These are phyloP conservation scores for Bombus sylvicola DNA, from an alignment of 1,140 invertebrate species.

Conservation along the genomic window DNA sequence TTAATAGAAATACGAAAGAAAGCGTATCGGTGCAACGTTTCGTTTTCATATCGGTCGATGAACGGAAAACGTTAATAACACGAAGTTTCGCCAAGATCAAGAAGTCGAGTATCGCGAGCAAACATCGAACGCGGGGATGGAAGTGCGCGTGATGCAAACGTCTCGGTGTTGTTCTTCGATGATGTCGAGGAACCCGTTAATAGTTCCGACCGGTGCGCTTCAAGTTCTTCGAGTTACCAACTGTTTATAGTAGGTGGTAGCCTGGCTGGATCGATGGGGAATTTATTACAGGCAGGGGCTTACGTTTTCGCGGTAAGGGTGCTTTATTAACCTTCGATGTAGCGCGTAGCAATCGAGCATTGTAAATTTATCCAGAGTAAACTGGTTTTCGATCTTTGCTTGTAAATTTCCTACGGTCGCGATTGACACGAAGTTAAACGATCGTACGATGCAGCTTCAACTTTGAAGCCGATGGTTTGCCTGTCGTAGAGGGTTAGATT, in stretches of 20 bases:
- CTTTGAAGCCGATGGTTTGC: neutral
- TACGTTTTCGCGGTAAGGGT: neutral
- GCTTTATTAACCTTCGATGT: neutral
- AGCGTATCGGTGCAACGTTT: neutral
- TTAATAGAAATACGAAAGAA: neutral
- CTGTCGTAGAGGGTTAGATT: neutral
- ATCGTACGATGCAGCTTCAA: neutral
- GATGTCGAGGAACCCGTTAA: conserved; percentile 21
- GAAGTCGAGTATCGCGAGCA: conserved; percentile 6
- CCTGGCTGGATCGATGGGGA: conserved; percentile 27
- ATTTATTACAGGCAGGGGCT: neutral
- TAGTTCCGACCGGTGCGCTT: conserved; percentile 15
- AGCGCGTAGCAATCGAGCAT: neutral
- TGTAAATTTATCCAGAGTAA: neutral
- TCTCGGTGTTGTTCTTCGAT: conserved; percentile 35
- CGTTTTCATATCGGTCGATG: conserved; percentile 1
- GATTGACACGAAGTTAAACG: neutral
- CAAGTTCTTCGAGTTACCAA: conserved; percentile 30
- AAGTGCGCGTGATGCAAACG: conserved; percentile 11
- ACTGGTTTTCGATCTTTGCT: neutral
- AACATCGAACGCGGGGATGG: neutral
- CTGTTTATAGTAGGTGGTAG: neutral
- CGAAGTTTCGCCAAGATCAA: neutral
- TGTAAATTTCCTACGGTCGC: neutral
- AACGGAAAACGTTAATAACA: conserved; percentile 26